Evolutionary conservation across 2,797 vertebrate species (phyloP), one percentile per base, ranked within the genome.

Genomic region (Ficedula albicollis): DNA sequence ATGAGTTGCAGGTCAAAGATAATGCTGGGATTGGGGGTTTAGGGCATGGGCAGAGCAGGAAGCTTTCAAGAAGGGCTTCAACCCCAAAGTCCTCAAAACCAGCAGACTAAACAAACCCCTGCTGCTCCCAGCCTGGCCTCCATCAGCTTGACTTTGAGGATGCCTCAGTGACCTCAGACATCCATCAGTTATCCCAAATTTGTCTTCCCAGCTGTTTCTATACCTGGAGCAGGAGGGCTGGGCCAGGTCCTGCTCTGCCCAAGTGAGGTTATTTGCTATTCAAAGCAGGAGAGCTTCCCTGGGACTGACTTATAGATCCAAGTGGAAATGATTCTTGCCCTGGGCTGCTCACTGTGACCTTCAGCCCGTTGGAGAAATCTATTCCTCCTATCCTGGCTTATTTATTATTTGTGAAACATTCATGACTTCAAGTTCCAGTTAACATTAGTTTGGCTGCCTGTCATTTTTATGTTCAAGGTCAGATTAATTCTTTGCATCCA

Each of bases 341-440:
- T 88, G 91, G 88, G 94, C 93, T 95, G 87, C 88, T 86, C 48
- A 5, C 73, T 6, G 3, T 87, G 95, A 96, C 96, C 95, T 95
- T 91, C 96, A 91, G 59, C 90, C 93, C 83, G 8, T 4, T 81
- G 90, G 59, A 96, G 95, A 95, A 96, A 97, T 97, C 96, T 68
- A 79, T 96, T 95, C 86, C 63, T 91, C 76, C 90, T 76, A 7
- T 79, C 91, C 67, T 82, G 73, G 62, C 69, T 93, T 95, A 70
- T 94, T 95, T 95, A 87, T 90, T 95, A 73, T 90, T 94, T 91
- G 91, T 91, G 95, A 96, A 95, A 73, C 87, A 93, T 95, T 96
- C 90, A 91, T 81, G 90, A 88, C 83, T 96, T 91, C 43, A 29
- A 49, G 83, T 91, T 96, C 84, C 73, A 75, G 62, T 88, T 86